Conservation (phyloP, 2,888 invertebrate species). For the Platerodrilus igneus region DNA sequence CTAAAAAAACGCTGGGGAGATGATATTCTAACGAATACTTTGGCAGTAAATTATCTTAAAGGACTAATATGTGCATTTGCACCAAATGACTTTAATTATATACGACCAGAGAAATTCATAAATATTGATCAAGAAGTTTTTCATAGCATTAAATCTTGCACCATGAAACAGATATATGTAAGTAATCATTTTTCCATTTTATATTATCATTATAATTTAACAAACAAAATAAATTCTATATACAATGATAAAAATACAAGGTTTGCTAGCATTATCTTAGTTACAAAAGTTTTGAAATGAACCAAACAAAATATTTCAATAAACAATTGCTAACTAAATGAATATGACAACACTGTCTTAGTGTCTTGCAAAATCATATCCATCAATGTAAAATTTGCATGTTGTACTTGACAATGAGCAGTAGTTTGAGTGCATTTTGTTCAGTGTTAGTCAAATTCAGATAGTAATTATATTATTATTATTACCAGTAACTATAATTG, state of each 20-base stretch:
- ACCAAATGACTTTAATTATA: constrained; percentile 16
- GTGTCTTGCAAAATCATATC: no score
- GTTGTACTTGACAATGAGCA: no score
- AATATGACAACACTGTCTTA: no score
- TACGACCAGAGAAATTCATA: constrained; percentile 14
- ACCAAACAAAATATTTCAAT: no score
- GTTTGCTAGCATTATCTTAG: no score
- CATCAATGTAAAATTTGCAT: no score
- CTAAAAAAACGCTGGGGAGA: constrained; percentile 18
- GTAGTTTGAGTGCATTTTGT: no score
- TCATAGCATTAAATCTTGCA: constrained; percentile 27
- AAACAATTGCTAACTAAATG: no score
- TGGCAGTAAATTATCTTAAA: constrained; percentile 23
- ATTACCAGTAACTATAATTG: neutral
- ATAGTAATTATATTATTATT: neutral
- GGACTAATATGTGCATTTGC: constrained; percentile 30
- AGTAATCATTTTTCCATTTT: constrained; percentile 1
- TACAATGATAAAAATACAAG: no score
- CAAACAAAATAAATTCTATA: neutral
- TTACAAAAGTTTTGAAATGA: no score
- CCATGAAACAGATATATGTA: constrained; percentile 24
- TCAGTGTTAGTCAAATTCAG: no score
- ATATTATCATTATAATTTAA: neutral
- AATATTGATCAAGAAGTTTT: constrained; percentile 22
- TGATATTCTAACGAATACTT: constrained; percentile 10